A percentile compares a stretch with the other conserved stretches of the same genome.
These are phyloP conservation scores for Halictus quadricinctus DNA, from an alignment of 2,888 invertebrate genomes.

Conservation along the genomic window DNA sequence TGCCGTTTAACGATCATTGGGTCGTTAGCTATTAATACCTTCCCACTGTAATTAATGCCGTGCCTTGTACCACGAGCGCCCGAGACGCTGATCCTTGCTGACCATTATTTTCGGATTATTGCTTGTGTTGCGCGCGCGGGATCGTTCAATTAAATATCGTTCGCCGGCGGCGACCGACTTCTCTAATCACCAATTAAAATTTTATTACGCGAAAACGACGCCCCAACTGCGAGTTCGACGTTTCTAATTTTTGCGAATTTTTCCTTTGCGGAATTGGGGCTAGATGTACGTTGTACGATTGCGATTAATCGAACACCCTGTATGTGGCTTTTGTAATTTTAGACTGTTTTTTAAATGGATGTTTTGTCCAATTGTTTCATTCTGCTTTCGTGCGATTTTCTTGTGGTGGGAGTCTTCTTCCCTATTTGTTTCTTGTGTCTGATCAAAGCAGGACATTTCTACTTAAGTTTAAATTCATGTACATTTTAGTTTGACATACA, in stretches of 20 bases:
- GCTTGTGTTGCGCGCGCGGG: background rate
- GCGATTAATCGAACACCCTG: no score
- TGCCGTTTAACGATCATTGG: constrained; percentile 27
- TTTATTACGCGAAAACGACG: background rate
- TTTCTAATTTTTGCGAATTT: background rate
- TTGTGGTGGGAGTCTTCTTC: no score
- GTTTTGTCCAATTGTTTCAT: no score
- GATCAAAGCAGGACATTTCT: no score
- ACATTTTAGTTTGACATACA: no score
- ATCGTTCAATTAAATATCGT: background rate
- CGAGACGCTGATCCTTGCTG: background rate
- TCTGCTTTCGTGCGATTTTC: no score
- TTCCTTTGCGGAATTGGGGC: background rate
- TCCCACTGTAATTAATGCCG: background rate
- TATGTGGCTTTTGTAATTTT: no score
- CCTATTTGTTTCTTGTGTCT: no score
- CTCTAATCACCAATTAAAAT: background rate
- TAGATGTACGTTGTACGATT: no score
- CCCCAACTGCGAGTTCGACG: background rate
- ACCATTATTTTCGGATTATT: background rate
- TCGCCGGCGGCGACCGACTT: background rate
- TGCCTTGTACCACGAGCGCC: background rate
- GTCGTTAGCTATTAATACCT: constrained; percentile 22
- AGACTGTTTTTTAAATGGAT: no score
- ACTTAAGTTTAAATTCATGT: no score